Evolutionary conservation across 1,140 invertebrate genomes (phyloP).

Genomic region (Pinna nobilis): DNA sequence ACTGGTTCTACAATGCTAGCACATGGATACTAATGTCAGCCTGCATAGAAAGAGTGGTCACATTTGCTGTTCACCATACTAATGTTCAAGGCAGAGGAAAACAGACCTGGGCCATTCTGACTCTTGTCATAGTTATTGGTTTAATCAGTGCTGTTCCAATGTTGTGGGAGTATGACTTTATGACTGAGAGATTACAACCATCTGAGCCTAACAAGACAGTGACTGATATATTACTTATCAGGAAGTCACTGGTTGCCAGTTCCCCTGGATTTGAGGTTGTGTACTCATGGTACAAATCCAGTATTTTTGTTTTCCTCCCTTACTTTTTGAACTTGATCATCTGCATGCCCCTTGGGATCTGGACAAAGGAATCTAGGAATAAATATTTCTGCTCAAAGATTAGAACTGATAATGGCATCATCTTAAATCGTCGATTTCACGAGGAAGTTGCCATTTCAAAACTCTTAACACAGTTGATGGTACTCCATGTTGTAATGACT

Average conservation of each 20-base stretch:
- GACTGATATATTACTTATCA: conserved; percentile 4
- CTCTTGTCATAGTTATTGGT: conserved; percentile 62
- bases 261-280: conserved; percentile 53
- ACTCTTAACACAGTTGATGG: conserved; percentile 60
- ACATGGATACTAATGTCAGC: conserved; percentile 70
- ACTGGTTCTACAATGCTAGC: conserved; percentile 69
- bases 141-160: conserved; percentile 67
- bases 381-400: conserved; percentile 33
- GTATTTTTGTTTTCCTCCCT: conserved; percentile 66
- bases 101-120: conserved; percentile 62
- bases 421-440: conserved; percentile 59
- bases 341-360: conserved; percentile 44
- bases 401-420: conserved; percentile 51
- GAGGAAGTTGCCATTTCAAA: conserved; percentile 64
- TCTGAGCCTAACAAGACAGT: conserved; percentile 44
- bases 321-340: conserved; percentile 59
- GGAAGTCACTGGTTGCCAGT: conserved; percentile 35
- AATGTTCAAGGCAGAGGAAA: conserved; percentile 57
- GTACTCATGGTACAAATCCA: conserved; percentile 71
- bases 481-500: conserved; percentile 64
- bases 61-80: conserved; percentile 55
- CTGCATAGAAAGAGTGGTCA: conserved; percentile 62
- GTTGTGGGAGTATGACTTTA: conserved; percentile 68
- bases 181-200: neutral
- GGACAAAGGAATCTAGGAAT: conserved; percentile 50